Base-by-base conservation (phyloP, 2,113 vertebrate genomes). In the Gallinago undulata region DNA sequence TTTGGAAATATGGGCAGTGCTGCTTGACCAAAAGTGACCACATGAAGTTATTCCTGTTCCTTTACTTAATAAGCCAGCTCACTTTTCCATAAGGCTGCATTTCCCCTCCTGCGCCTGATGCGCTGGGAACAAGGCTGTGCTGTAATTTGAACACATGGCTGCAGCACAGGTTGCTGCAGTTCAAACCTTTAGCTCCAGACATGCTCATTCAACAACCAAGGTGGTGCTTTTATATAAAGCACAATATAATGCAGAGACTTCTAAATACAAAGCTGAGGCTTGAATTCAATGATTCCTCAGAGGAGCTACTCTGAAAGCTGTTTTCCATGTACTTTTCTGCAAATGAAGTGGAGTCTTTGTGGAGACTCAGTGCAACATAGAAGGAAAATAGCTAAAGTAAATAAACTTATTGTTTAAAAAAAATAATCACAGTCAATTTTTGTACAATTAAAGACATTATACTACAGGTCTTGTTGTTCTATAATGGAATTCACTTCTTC, bases 91-190 rank as follows among this genome's bases (percentile, higher is more conserved):
- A 53, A 88, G 18, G 22, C 47, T 88, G 19, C 30, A 25, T 68
- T 83, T 94, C 33, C 66, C 14, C 30, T 56, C 37, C 33, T 57
- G 53, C 2, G 1, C 11, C 27, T 0, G 0, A 8, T 15, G 48
- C 19, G 18, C 69, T 76, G 74, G 51, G 55, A 84, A 13, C 31
- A 74, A 69, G 62, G 41, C 57, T 89, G 60, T 9, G 3, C 25
- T 74, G 67, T 51, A 94, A 81, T 91, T 68, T 3, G 39, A 76
- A 68, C 75, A 62, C 81, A 80, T 78, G 53, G 87, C 68, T 93
- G 53, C 53, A 51, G 63, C 59, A 57, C 73, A 90, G 70, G 60
- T 70, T 96, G 76, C 73, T 94, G 72, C 33, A 67, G 77, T 48
- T 59, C 50, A 13, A 33, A 51, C 55, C 72, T 94, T 72, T 87